Conservation (phyloP, 2,113 vertebrate genomes). For the Panthera uncia region DNA sequence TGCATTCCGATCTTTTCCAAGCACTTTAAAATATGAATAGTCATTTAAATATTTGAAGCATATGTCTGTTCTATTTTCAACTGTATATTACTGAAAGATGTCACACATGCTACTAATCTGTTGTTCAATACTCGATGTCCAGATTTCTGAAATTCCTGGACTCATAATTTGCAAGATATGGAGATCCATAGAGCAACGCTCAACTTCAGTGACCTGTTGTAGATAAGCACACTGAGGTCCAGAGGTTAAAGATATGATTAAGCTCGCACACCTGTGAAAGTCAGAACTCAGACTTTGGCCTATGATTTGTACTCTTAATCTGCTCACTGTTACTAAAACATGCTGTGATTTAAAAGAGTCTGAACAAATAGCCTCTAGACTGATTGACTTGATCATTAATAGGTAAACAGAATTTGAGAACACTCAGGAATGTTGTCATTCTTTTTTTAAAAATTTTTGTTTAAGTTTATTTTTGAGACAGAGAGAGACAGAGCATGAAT, state of each 20-base stretch:
- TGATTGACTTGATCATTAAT: background rate
- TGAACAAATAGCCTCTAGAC: background rate
- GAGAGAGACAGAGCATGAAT: too few relatives aligned
- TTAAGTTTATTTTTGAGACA: too few relatives aligned
- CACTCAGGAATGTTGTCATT: background rate
- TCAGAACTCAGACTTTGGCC: background rate
- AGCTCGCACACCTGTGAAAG: background rate
- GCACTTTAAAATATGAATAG: background rate
- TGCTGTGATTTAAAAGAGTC: background rate
- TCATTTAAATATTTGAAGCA: background rate
- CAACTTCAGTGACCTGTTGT: background rate
- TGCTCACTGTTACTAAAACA: background rate
- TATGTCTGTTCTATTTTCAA: conserved; percentile 24
- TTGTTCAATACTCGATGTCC: background rate
- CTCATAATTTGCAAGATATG: background rate
- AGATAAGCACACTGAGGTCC: background rate
- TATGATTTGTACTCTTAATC: background rate
- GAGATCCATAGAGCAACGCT: background rate
- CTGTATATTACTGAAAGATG: background rate
- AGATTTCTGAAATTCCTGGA: background rate
- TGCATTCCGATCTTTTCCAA: background rate
- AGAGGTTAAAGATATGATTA: background rate
- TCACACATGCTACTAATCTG: background rate
- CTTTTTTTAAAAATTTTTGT: too few relatives aligned
- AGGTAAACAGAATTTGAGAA: background rate